Percentiles rank a stretch among this genome's conserved stretches.
phyloP scores from a whole-genome alignment of 2,113 vertebrate genomes.

The Calonectris borealis region DNA sequence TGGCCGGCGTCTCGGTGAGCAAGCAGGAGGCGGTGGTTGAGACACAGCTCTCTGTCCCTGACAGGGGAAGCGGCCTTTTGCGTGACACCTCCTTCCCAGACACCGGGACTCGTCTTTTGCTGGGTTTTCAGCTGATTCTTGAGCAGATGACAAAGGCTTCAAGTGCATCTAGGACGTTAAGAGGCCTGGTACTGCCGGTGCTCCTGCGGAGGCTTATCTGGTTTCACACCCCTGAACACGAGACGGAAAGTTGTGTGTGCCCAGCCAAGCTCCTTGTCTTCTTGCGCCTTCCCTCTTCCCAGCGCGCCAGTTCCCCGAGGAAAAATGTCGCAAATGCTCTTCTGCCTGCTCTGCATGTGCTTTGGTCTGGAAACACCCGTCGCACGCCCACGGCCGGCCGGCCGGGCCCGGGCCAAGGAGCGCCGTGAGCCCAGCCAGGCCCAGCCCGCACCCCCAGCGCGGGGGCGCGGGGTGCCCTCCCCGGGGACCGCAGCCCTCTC shows the following conservation, averaged over 20 bases:
- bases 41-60: neutral
- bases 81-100: neutral
- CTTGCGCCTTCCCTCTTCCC: neutral
- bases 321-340: neutral
- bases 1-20: neutral
- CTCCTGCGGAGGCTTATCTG: neutral
- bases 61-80: neutral
- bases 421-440: too few relatives aligned
- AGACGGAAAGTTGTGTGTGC: neutral
- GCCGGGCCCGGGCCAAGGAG: neutral
- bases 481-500: neutral
- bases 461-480: neutral
- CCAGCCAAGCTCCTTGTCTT: too few relatives aligned
- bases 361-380: neutral
- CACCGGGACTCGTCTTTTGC: neutral
- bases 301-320: neutral
- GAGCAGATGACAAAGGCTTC: neutral
- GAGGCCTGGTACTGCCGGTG: neutral
- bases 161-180: neutral
- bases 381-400: accelerated
- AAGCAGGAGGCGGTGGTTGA: accelerated
- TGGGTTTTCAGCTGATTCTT: neutral
- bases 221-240: neutral
- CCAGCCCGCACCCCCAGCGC: neutral
- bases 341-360: accelerated